Conservation (phyloP, 2,888 invertebrate genomes). For the Germaria angustata region DNA sequence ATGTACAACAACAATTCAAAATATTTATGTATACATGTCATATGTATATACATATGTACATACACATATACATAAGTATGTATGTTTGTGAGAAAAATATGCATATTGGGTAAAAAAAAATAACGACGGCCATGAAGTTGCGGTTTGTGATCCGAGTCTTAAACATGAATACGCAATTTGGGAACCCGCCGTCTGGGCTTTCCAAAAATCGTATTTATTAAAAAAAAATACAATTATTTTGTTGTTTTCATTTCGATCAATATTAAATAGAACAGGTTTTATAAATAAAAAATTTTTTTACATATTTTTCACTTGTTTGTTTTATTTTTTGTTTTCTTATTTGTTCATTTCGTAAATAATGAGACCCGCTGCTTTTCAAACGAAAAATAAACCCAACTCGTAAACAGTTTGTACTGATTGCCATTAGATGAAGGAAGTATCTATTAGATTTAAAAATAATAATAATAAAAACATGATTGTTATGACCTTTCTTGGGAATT, state of each 20-base stretch:
- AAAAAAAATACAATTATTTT: neutral
- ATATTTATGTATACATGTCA: too few relatives aligned
- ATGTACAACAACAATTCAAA: too few relatives aligned
- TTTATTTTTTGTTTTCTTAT: neutral
- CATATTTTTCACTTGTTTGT: neutral
- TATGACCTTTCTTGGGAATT: slow-evolving; percentile 11
- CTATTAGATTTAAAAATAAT: neutral
- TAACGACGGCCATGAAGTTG: neutral
- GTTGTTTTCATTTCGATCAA: slow-evolving; percentile 1
- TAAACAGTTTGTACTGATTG: slow-evolving; percentile 12
- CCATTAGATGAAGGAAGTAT: slow-evolving; percentile 26
- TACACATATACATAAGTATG: too few relatives aligned
- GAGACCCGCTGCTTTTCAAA: neutral
- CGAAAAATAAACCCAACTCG: neutral
- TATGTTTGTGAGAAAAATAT: neutral
- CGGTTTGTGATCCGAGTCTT: neutral
- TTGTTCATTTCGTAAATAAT: slow-evolving; percentile 1
- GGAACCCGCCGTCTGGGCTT: neutral
- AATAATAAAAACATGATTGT: neutral
- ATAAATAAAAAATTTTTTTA: neutral
- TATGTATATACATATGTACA: too few relatives aligned
- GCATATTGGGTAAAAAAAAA: neutral
- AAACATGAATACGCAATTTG: slow-evolving; percentile 24
- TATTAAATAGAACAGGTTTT: slow-evolving; percentile 21
- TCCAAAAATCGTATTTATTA: neutral